Base-by-base conservation (phyloP, 92 coral and sea anemone species). In the Parazoanthus swiftii region DNA sequence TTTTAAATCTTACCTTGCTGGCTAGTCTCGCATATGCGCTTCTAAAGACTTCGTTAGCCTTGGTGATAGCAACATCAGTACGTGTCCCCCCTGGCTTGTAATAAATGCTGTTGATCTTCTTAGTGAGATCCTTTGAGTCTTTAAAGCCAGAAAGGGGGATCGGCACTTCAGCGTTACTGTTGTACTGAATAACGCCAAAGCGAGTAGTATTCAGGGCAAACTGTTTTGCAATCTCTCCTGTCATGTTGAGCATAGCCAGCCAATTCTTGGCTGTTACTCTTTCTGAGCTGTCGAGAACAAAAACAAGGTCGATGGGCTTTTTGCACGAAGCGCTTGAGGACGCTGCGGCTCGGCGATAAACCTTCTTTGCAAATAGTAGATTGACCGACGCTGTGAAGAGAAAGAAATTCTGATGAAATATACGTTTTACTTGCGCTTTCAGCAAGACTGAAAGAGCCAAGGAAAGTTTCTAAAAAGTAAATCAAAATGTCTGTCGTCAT, bases 271-370 rank as follows among this genome's bases (percentile, higher is more conserved):
- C 92, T 20, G 97, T 95, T 66, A 95, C 89, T 83, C 94, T 95
- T 85, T 96, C 98, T 36, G 99, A 96, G 77, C 99, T 96, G 89
- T 96, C 99, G 36, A 96, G 92, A 63, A 93, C 92, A 66, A 95
- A 91, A 39, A 96, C 89, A 43, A 96, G 85, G 87, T 96, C 99
- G 79, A 91, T 90, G 5, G 99, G 97, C 21, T 96, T 93, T 54
- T 92, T 67, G 54, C 99, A 96, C 71, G 14, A 23, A 44, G 11
- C 87, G 23, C 67, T 39, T 33, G 70, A 14, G 1, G 66, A 0
- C 9, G 86, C 56, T 38, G 67, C 65, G 1, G 66, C 87, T 8
- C 79, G 59, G 20, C 65, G n/a, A 33, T 71, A 70, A 3, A 29
- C 33, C 8, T 68, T 71, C 79, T 29, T 71, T 26, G 78, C 36